These are phyloP conservation scores for Oryzaephilus surinamensis DNA, from an alignment of 1,140 invertebrate genomes.

Conservation along the genomic window DNA sequence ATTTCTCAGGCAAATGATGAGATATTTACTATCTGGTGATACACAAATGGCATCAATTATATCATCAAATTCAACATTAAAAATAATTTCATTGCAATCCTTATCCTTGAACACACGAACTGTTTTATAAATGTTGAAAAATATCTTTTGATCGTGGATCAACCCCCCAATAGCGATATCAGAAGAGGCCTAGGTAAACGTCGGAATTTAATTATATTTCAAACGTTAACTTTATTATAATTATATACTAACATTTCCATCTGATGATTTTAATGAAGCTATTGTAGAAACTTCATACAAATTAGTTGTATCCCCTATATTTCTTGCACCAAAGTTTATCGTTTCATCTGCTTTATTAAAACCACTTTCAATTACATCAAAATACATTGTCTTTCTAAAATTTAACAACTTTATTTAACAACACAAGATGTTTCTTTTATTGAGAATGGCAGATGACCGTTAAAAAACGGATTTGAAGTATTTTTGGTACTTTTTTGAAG, in stretches of 20 bases:
- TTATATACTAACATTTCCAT: slow-evolving; percentile 11
- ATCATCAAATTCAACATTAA: slow-evolving; percentile 14
- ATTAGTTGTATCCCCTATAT: slow-evolving; percentile 14
- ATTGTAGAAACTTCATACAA: slow-evolving; percentile 24
- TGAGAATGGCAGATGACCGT: no score
- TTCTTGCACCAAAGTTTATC: slow-evolving; percentile 24
- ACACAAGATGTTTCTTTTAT: no score
- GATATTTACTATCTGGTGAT: slow-evolving; percentile 7
- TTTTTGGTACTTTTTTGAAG: no score
- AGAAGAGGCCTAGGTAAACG: slow-evolving; percentile 4
- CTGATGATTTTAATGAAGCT: slow-evolving; percentile 19
- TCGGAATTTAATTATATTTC: slow-evolving; percentile 7
- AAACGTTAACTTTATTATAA: slow-evolving; percentile 8
- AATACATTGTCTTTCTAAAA: no score
- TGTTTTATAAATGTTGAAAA: slow-evolving; percentile 12
- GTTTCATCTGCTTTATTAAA: slow-evolving; percentile 24
- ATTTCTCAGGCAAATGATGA: slow-evolving; percentile 13
- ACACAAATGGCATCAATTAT: slow-evolving; percentile 9
- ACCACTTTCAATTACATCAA: slow-evolving; percentile 21
- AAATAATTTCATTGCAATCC: slow-evolving; percentile 11
- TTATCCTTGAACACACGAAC: slow-evolving; percentile 14
- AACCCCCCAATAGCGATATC: no score
- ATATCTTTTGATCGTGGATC: no score
- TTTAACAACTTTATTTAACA: no score
- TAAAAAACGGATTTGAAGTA: no score